Evolutionary conservation across 2,797 vertebrate genomes (phyloP), one percentile per base, ranked within the genome.

Genomic region (Philypnodon macrostomus): DNA sequence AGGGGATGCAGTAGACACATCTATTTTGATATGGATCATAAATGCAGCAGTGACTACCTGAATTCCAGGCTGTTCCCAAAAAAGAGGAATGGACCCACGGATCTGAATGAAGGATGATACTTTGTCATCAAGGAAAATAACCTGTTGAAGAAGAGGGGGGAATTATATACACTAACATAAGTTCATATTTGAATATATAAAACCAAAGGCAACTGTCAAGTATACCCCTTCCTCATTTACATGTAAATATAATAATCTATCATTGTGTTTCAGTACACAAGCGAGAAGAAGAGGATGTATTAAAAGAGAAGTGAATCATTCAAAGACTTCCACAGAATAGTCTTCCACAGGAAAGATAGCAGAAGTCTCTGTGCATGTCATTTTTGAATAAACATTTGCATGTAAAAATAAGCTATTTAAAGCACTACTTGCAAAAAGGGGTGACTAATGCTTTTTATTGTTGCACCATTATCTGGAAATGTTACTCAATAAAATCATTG

Each of bases 51-150:
- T 17, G 11, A 37, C 79, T 86, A 99, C 96, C 90, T 99, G 96
- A 69, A 99, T 90, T 32, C 96, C 97, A 19, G 97, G 97, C 56
- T 99, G 96, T 63, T 98, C 97, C 97, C 97, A 98, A 85, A 99
- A 99, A 55, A 98, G 84, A 1, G 97, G 92, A 71, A 99, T 91
- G 61, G 97, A 99, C 11, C 97, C 96, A 67, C 96, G 92, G 73
- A 98, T 96, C 80, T 98, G 96, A 76, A 98, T 96, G 87, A 99
- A 98, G 44, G 96, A 97, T 1, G 96, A 95, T 15, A 97, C 91
- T 65, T 84, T 91, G 60, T 98, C 96, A 70, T 99, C 96, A 53
- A 99, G 90, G 84, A 93, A 98, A 53, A 99, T 92, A 39, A 94
- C 94, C 97, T 98, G 79, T 45, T 27, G 21, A 57, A 61, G 40